Percentiles rank a stretch among this genome's conserved stretches.
These are phyloP conservation scores for Thamnophis elegans DNA, from an alignment of 2,797 vertebrate genomes.

Conservation along the genomic window DNA sequence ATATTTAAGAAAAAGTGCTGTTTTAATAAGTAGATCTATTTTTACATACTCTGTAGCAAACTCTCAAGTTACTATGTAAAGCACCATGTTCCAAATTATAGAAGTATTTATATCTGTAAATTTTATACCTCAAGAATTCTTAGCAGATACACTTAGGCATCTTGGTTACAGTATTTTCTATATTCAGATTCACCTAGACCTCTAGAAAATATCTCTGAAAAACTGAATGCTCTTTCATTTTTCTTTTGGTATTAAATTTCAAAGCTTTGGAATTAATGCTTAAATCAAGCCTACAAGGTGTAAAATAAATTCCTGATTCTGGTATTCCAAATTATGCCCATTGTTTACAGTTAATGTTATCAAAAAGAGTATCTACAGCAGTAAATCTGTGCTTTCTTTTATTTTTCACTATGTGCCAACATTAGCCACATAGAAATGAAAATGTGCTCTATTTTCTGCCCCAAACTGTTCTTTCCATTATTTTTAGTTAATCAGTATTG, in stretches of 20 bases:
- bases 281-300: constrained; percentile 2
- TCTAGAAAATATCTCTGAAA: background rate
- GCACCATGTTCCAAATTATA: background rate
- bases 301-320: background rate
- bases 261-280: background rate
- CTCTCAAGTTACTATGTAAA: background rate
- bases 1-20: background rate
- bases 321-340: background rate
- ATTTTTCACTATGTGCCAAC: background rate
- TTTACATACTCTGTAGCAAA: background rate
- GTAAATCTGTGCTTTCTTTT: background rate
- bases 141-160: background rate
- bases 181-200: background rate
- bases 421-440: background rate
- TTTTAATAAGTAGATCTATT: background rate
- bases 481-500: background rate
- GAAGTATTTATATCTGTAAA: background rate
- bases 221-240: background rate
- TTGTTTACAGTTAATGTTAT: background rate
- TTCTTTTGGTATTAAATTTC: background rate
- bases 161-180: background rate
- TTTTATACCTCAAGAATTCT: background rate
- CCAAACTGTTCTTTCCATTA: background rate
- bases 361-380: background rate
- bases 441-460: background rate